Evolutionary conservation across 35 echinoderm and acorn worm genomes (phyloP).

Genomic region (Diadema setosum): DNA sequence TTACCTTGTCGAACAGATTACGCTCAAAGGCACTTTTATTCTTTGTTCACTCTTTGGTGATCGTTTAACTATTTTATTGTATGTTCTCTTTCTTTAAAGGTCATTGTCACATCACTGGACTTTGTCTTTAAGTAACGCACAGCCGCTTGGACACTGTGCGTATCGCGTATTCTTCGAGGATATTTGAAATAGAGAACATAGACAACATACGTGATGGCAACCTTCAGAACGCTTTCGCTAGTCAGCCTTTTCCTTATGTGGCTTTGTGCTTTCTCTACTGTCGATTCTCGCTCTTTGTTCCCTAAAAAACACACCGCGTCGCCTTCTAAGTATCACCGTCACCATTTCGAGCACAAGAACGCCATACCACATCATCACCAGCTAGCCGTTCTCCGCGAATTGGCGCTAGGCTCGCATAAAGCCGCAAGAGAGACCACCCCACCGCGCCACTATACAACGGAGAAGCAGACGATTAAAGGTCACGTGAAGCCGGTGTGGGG

Average conservation of each 20-base stretch:
- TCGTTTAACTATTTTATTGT: too few species aligned
- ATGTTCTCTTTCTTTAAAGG: too few species aligned
- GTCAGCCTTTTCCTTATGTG: neutral
- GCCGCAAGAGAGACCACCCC: neutral
- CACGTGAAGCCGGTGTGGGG: neutral
- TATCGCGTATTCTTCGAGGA: too few species aligned
- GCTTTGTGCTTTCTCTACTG: neutral
- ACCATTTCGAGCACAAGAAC: neutral
- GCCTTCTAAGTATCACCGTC: neutral
- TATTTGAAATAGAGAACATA: too few species aligned
- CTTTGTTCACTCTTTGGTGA: too few species aligned
- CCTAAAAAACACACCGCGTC: slow-evolving; percentile 1
- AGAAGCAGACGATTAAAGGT: neutral
- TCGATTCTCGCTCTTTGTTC: neutral
- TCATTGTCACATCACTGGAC: too few species aligned
- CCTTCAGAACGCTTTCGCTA: neutral
- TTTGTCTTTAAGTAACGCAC: too few species aligned
- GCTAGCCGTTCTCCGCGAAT: neutral
- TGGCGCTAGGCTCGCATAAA: neutral
- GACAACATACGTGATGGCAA: too few species aligned
- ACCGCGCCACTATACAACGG: neutral
- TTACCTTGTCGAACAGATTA: too few species aligned
- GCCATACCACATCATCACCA: neutral
- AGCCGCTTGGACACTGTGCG: too few species aligned
- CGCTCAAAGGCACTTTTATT: too few species aligned